These are phyloP conservation scores for Cranoglanis bouderius DNA, from an alignment of 2,113 vertebrate genomes.

Conservation along the genomic window DNA sequence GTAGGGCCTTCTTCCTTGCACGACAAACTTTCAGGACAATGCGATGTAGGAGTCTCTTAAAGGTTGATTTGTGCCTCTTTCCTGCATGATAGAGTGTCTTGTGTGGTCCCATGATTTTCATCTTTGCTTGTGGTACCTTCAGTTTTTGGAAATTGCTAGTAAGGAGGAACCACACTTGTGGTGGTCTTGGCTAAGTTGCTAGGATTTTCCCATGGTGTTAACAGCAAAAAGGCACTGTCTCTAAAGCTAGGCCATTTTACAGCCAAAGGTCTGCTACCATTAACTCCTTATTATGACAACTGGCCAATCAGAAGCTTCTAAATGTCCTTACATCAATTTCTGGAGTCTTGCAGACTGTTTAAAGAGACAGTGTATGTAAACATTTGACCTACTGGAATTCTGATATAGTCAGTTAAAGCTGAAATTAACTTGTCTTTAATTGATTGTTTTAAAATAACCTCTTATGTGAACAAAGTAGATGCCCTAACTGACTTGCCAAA, in stretches of 20 bases:
- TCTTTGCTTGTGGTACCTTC: no score
- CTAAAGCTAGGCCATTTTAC: no score
- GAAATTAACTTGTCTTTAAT: neutral
- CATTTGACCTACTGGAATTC: neutral
- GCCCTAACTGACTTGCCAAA: neutral
- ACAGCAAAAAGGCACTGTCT: no score
- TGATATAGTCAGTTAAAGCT: neutral
- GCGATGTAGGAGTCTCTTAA: neutral
- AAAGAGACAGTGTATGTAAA: neutral
- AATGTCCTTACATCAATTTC: neutral
- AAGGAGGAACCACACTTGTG: no score
- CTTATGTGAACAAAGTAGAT: neutral
- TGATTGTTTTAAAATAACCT: neutral
- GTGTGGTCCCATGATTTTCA: neutral
- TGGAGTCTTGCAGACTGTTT: neutral
- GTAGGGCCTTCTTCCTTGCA: neutral
- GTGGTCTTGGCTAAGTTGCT: neutral
- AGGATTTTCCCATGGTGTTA: neutral
- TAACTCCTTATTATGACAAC: neutral
- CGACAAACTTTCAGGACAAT: neutral
- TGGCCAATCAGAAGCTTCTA: no score
- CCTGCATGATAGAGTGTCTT: neutral
- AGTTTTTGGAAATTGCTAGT: no score
- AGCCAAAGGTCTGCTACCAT: no score
- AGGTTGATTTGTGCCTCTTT: neutral